Base-by-base conservation (phyloP, 2,888 invertebrate species). In the Parapristionchus giblindavisi region DNA sequence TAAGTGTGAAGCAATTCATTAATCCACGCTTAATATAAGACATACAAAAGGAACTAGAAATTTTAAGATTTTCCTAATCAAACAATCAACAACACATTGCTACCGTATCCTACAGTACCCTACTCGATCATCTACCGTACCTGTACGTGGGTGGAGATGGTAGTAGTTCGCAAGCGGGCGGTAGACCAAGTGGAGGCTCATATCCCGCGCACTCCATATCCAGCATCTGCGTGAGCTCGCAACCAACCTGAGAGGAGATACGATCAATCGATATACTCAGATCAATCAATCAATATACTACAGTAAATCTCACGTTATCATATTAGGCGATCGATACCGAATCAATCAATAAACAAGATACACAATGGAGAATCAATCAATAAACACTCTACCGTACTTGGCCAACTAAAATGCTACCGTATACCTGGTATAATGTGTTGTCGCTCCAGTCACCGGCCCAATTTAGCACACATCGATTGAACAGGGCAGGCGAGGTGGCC, bases 371-470 rank as follows among this genome's bases (percentile, higher is more conserved):
- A n/a, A n/a, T n/a, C n/a, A n/a, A n/a, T n/a, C n/a, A n/a, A n/a
- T n/a, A n/a, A n/a, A n/a, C n/a, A n/a, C n/a, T n/a, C n/a, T n/a
- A n/a, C n/a, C n/a, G n/a, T n/a, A n/a, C n/a, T n/a, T n/a, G n/a
- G n/a, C n/a, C n/a, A n/a, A n/a, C n/a, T n/a, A n/a, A n/a, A n/a
- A 48, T 48, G 14, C 14, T 36, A 17, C 36, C 24, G 14, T 32
- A 4, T n/a, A 82, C 83, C 78, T 87, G 86, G 75, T 85, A 87
- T 38, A 87, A 80, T 0, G 96, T 95, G 2, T 94, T 94, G 87
- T 96, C 95, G 32, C 96, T 95, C 99, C 99, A 99, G 89, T 99
- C 99, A 17, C 99, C 99, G 89, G 99, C 98, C 98, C 98, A 98
- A 90, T 99, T 98, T 84, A 99, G 92, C 17, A 99, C 98, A 89